These are phyloP conservation scores for Xestia ashworthii DNA, from an alignment of 2,888 invertebrate genomes.

Conservation along the genomic window DNA sequence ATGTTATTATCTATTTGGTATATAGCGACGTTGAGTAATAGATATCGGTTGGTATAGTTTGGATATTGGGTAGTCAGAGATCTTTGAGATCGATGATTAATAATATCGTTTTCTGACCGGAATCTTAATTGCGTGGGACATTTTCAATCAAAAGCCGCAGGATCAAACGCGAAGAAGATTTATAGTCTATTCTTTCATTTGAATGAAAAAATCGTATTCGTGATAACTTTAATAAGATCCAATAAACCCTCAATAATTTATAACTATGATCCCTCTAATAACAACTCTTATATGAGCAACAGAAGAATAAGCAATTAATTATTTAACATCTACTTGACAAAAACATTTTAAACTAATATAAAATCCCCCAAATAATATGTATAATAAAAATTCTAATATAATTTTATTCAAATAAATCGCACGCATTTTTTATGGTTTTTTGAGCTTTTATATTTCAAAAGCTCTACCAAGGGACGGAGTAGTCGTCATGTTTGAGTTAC, in stretches of 20 bases:
- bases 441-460: neutral
- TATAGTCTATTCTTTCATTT: neutral
- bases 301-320: no score
- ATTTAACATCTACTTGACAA: no score
- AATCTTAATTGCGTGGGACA: neutral
- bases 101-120: neutral
- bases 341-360: no score
- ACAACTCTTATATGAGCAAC: no score
- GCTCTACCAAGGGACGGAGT: no score
- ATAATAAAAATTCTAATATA: no score
- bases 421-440: neutral
- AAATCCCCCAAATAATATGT: no score
- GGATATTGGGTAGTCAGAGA: neutral
- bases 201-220: neutral
- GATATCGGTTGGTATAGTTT: neutral
- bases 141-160: neutral
- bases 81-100: neutral
- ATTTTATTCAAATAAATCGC: no score
- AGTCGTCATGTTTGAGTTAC: neutral
- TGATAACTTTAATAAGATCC: neutral
- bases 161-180: neutral
- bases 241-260: no score
- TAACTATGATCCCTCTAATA: no score
- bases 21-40: neutral
- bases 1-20: constrained; percentile 16